Evolutionary conservation across 2,888 invertebrate species (phyloP), one percentile per base, ranked within the genome.

Genomic region (Drosophila paucipuncta): DNA sequence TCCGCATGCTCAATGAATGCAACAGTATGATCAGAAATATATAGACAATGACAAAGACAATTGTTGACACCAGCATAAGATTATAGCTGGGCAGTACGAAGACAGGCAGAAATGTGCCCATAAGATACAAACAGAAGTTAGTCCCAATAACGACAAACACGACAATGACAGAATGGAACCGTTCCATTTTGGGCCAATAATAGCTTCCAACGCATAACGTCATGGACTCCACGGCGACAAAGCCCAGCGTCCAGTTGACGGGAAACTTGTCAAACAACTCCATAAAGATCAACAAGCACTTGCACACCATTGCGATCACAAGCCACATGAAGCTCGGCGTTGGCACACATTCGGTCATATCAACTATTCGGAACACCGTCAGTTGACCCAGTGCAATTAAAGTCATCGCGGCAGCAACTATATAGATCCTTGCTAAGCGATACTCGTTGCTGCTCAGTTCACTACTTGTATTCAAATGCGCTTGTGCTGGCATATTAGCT

Each of bases 211-310:
- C 62, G 31, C 68, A 68, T 1, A 80, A 4, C 0, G 75, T 61
- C 0, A 63, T 28, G 5, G 58, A n/a, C 22, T 86, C 80, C 22
- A 71, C 50, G 4, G 61, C 49, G 2, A 83, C 39, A 5, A 62
- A 1, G 10, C 55, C 69, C 7, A 84, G 54, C 2, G 71, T 54
- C 72, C 75, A 77, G 30, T 82, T 84, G 30, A 82, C 7, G n/a
- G 87, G 82, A 37, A 57, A 66, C 4, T 58, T 52, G 13, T 55
- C 39, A 9, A 54, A 49, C 18, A 70, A 1, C 10, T 73, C 66
- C 13, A 67, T 54, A 1, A 33, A 72, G 5, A 78, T 55, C 58
- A 84, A 7, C 0, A 82, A 53, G 2, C 43, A 2, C 0, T 76
- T 1, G 37, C 75, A 74, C 0, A 65, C 39, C 18, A 78, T 2